A percentile compares a stretch with the other conserved stretches of the same genome.
Conservation (phyloP, 2,113 vertebrate species). For the Paradisaea rubra region DNA sequence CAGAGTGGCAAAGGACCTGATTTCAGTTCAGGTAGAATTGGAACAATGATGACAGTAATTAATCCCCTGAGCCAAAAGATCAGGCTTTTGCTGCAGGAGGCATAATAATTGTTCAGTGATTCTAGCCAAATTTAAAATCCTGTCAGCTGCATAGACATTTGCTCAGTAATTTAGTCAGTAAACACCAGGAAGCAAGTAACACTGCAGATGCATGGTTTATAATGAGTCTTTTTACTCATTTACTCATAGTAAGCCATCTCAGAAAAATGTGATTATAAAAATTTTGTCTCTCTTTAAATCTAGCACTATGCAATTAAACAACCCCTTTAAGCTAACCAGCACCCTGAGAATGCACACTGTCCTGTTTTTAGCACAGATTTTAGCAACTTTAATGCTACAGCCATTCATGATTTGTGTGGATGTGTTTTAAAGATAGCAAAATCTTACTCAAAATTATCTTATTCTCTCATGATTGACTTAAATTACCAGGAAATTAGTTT, state of each 20-base stretch:
- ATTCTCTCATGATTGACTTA: not conserved
- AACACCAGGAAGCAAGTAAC: not conserved
- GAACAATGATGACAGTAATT: not conserved
- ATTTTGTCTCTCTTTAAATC: not conserved
- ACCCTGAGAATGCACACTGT: not conserved
- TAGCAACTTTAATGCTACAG: not conserved
- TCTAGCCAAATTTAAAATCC: not conserved
- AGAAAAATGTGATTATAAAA: not conserved
- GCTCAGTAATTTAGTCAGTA: not conserved
- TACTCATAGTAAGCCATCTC: not conserved
- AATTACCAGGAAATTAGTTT: not conserved
- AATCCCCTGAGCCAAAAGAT: not conserved
- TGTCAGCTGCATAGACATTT: not conserved
- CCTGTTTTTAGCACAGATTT: not conserved
- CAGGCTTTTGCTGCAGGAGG: not conserved
- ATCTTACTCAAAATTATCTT: not conserved
- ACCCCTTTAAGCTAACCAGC: not conserved
- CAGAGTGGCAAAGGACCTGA: not conserved
- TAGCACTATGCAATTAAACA: not conserved
- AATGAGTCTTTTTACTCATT: not conserved
- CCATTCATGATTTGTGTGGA: not conserved
- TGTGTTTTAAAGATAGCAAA: not conserved
- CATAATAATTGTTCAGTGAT: not conserved
- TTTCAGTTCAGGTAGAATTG: not conserved
- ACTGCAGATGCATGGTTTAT: not conserved